Percentiles rank a stretch among this genome's conserved stretches.
These are phyloP conservation scores for Anoplolepis gracilipes DNA, from an alignment of 1,140 invertebrate genomes.

Conservation along the genomic window DNA sequence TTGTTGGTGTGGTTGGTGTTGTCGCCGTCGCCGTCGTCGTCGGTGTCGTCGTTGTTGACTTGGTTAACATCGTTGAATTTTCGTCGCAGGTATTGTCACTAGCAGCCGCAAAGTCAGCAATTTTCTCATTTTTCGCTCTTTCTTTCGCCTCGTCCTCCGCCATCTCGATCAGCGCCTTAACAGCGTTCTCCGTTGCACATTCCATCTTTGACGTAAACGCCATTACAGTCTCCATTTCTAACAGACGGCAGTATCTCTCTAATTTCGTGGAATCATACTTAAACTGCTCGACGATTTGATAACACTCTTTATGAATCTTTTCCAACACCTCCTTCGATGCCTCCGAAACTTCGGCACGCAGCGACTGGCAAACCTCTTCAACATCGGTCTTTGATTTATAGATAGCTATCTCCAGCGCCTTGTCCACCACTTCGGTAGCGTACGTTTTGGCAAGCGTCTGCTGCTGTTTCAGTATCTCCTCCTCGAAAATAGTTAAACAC, in stretches of 20 bases:
- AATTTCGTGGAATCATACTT: conserved; percentile 74
- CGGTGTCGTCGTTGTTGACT: neutral
- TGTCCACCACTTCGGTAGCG: conserved; percentile 84
- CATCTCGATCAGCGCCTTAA: conserved; percentile 84
- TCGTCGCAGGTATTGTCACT: conserved; percentile 42
- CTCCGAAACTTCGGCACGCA: conserved; percentile 79
- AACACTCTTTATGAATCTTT: conserved; percentile 81
- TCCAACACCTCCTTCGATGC: conserved; percentile 82
- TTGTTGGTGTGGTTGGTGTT: neutral
- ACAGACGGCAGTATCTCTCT: conserved; percentile 76
- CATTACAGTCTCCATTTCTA: conserved; percentile 80
- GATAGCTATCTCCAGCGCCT: conserved; percentile 83
- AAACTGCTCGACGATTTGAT: conserved; percentile 78
- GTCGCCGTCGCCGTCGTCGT: neutral
- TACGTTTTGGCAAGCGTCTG: conserved; percentile 79
- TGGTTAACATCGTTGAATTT: neutral
- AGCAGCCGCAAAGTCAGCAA: neutral
- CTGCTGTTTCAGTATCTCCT: conserved; percentile 51
- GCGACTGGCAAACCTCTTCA: conserved; percentile 83
- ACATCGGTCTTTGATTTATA: conserved; percentile 85
- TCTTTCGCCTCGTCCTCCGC: conserved; percentile 84
- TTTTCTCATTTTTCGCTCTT: conserved; percentile 69
- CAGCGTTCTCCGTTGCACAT: conserved; percentile 83
- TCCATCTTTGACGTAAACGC: conserved; percentile 82
- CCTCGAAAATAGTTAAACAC: conserved; percentile 42